Conservation (phyloP, 2,113 vertebrate species). For the Recurvirostra avosetta region DNA sequence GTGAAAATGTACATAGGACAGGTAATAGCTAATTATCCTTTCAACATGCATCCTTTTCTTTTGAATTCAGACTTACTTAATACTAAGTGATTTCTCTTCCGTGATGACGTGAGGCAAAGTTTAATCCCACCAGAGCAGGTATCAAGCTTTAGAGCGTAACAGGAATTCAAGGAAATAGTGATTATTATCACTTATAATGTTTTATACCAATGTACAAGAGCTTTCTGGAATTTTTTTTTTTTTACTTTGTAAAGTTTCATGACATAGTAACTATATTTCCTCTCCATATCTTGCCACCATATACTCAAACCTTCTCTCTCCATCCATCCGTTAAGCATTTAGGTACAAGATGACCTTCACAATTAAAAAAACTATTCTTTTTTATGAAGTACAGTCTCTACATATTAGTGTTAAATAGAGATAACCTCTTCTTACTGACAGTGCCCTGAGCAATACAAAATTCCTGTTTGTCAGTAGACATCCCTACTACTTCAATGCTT, state of each 20-base stretch:
- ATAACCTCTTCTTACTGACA: not conserved
- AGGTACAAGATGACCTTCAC: not conserved
- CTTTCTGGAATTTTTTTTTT: not conserved
- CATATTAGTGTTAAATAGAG: not conserved
- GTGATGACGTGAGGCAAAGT: not conserved
- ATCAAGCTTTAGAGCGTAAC: not conserved
- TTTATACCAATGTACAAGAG: not conserved
- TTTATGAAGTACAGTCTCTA: not conserved
- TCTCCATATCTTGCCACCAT: not conserved
- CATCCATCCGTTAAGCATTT: not conserved
- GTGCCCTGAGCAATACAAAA: not conserved
- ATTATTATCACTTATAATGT: not conserved
- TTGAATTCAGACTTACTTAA: not conserved
- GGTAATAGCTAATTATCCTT: constrained; percentile 15
- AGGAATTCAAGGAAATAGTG: not conserved
- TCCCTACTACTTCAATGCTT: not conserved
- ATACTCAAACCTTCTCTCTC: not conserved
- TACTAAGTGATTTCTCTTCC: not conserved
- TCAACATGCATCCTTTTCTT: not conserved
- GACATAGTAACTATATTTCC: not conserved
- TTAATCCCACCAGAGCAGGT: not conserved
- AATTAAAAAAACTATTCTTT: not conserved
- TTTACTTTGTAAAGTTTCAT: not conserved
- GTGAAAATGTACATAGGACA: not conserved
- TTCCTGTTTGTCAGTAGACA: not conserved